Evolutionary conservation across 30 jellyfish, hydroid and myxozoan genomes (phyloP), one percentile per base, ranked within the genome.

Genomic region (Rhopilema esculentum): DNA sequence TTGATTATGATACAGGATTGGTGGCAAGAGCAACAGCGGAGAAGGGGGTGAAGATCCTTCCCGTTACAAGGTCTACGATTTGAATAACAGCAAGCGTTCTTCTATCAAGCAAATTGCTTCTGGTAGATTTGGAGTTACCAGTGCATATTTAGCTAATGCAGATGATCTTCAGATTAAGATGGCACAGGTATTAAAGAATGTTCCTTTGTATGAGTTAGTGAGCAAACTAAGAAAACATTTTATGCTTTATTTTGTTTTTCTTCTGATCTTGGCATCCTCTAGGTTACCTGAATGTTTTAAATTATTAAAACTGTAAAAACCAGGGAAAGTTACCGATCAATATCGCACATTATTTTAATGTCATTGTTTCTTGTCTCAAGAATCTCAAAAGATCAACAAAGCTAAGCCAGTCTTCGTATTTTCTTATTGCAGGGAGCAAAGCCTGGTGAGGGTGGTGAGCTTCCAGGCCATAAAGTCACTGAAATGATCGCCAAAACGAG

Each of bases 31-130:
- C 85, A 91, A 91, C 89, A 83, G 95, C 40, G 97, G 97, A 9
- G 97, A 91, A 68, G 97, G 97, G n/a, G 97, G 97, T 24, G 97
- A 91, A 77, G 97, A 91, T 29, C 92, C 95, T 1, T 77, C 84
- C 4, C 82, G 97, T 21, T 91, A 91, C 80, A 49, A 49, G 19
- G 53, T 84, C 25, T 63, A 75, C 32, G 97, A 91, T 31, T 16
- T 77, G 66, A 51, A 82, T 32, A 82, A 57, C 79, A 91, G 77
- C 91, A 72, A 80, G 28, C 50, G 95, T 19, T 91, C 97, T 6
- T 65, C 97, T 0, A 91, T 84, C 33, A 91, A 91, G 53, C 97
- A 91, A 49, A 62, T 91, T 66, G 97, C 97, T 4, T 91, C 97
- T 0, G 97, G 97, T 15, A 73, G 97, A 49, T 91, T 91, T 30